Evolutionary conservation across 1,140 invertebrate species (phyloP), one percentile per base, ranked within the genome.

Genomic region (Monochamus saltuarius): DNA sequence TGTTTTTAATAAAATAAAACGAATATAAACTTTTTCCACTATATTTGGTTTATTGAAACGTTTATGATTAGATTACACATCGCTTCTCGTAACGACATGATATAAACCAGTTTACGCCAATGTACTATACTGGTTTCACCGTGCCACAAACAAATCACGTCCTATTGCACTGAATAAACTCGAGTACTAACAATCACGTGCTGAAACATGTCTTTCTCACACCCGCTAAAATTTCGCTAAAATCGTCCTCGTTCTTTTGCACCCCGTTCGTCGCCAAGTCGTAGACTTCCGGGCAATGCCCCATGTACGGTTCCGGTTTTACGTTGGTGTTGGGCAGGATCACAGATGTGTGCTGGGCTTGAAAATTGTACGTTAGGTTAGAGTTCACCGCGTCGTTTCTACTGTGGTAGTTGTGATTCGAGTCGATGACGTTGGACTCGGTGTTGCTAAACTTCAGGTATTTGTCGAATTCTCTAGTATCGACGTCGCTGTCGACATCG

Each of bases 201-300:
- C 89, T 91, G 78, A 91, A 92, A 75, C 90, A 92, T 19, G 90
- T 92, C 74, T 92, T 91, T 57, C 90, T 82, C 38, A 92, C 90
- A 61, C 90, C 89, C 2, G 90, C 90, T 39, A 92, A 77, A 67
- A 92, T 92, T 61, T 90, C 89, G 78, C 89, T 91, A 77, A 92
- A 92, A 71, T 92, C 89, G 60, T 91, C 89, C 50, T 91, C 89
- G 64, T 89, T 87, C 16, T 82, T 77, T 7, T 74, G 67, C 6
- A 70, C 69, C 29, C 73, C 68, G 35, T 71, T 73, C 10, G 62
- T 51, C 2, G 56, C 51, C 11, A 66, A 43, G 46, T 71, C 70
- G 37, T 72, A 70, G n/a, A 72, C 68, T 52, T 73, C 72, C 16
- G 67, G 66, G 39, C 72, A 69, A 16, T 69, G 64, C 11, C 60